Evolutionary conservation across 2,888 invertebrate species (phyloP), one percentile per base, ranked within the genome.

Genomic region (Drosophila neonasuta): DNA sequence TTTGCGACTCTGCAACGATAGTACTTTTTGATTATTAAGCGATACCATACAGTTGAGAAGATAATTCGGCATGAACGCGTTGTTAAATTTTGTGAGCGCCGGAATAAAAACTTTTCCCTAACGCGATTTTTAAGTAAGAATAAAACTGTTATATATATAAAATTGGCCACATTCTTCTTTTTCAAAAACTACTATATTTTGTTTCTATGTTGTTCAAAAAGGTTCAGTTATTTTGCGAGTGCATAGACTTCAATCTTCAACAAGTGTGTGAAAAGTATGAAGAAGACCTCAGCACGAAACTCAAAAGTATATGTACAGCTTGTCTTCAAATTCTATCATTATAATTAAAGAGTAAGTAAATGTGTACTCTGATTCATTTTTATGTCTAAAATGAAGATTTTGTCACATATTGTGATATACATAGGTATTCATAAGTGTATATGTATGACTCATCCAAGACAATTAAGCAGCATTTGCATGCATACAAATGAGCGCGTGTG

Each of bases 61-160:
- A 67, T 39, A 17, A 63, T 64, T 68, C 71, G 63, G 68, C 6
- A 72, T 72, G 76, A 72, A 65, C 58, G 74, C 72, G 76, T 65
- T 71, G 72, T 46, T 58, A 55, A 52, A 56, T 70, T 66, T 59
- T 29, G 44, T 20, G 44, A 61, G 55, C 51, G 64, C 39, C 46
- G 46, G 44, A 64, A 65, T 62, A 50, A 51, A 44, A 24, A 15
- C 11, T 3, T 45, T 46, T 56, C 13, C 39, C 24, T 13, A 62
- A 30, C 48, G 45, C 49, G 49, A 61, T 39, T 42, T 64, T 44
- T 57, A 61, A 55, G 11, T 55, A 17, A 11, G 55, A 9, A 64
- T 10, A 29, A 36, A n/a, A 20, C 46, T 15, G 8, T 45, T 15
- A 9, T 20, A 17, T 24, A n/a, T 15, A 15, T 15, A 29, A 13